Conservation (phyloP, 2,113 vertebrate genomes). For the Catharus bicknelli region DNA sequence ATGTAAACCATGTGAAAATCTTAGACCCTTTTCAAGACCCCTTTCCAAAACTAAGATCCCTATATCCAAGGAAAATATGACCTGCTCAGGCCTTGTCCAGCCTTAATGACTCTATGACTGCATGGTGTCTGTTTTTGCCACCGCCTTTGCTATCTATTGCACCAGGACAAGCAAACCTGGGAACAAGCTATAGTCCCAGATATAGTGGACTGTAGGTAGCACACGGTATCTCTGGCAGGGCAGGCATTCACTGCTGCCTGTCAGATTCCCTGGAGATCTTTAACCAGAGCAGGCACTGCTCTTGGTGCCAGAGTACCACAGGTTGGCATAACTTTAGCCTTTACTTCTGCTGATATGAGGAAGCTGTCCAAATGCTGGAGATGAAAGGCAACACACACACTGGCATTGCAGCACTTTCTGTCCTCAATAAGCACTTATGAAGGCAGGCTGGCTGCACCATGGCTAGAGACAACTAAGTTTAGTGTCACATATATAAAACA, state of each 20-base stretch:
- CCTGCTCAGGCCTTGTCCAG: background rate
- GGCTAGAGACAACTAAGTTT: background rate
- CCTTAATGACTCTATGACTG: background rate
- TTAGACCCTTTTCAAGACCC: background rate
- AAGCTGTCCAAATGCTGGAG: background rate
- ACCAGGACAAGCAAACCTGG: background rate
- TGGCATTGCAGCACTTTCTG: background rate
- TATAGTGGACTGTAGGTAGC: background rate
- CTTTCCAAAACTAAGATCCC: background rate
- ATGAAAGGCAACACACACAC: background rate
- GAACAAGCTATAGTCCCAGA: background rate
- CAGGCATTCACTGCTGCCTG: accelerated
- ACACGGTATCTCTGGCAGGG: background rate
- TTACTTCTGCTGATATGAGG: background rate
- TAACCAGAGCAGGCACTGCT: background rate
- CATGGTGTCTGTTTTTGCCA: background rate
- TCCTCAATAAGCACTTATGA: background rate
- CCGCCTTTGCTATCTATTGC: background rate
- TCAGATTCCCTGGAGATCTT: background rate
- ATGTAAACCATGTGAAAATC: background rate
- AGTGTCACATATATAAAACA: background rate
- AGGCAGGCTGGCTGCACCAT: background rate
- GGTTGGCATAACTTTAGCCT: background rate
- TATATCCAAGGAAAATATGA: background rate
- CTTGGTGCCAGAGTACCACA: background rate